Conservation (phyloP, 1,140 invertebrate genomes). For the Penaeus indicus region DNA sequence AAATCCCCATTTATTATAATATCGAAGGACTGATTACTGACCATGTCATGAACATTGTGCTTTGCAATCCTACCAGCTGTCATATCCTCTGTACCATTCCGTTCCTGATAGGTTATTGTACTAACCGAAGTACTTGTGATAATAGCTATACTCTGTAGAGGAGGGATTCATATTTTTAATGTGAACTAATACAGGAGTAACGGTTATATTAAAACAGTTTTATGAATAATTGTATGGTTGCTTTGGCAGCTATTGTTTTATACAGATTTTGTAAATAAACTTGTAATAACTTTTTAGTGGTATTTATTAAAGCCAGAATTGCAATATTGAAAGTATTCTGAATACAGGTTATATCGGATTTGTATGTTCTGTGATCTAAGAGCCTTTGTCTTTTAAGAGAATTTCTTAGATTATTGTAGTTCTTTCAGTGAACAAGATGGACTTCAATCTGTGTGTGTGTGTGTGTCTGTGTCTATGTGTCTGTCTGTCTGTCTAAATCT, state of each 20-base stretch:
- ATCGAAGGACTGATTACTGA: slow-evolving; percentile 3
- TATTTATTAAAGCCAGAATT: not conserved
- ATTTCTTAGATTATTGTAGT: too few relatives aligned
- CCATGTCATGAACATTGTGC: slow-evolving; percentile 10
- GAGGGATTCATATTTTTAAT: slow-evolving; percentile 53
- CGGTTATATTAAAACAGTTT: slow-evolving; percentile 43
- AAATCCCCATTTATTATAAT: too few relatives aligned
- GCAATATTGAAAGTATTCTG: not conserved
- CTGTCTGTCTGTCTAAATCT: too few relatives aligned
- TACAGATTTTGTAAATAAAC: slow-evolving; percentile 56
- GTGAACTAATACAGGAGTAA: slow-evolving; percentile 49
- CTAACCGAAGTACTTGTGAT: slow-evolving; percentile 54
- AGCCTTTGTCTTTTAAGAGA: too few relatives aligned
- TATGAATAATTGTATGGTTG: slow-evolving; percentile 51
- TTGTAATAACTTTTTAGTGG: slow-evolving; percentile 37
- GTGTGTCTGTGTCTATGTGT: too few relatives aligned
- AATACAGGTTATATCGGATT: not conserved
- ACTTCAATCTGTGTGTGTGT: too few relatives aligned
- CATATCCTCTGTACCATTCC: slow-evolving; percentile 49
- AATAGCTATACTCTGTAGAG: slow-evolving; percentile 52
- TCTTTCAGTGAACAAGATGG: too few relatives aligned
- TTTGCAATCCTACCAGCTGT: slow-evolving; percentile 1
- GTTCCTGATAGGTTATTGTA: slow-evolving; percentile 51
- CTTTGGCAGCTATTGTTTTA: slow-evolving; percentile 52
- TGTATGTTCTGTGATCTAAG: too few relatives aligned